These are phyloP conservation scores for Intellagama lesueurii DNA, from an alignment of 2,797 vertebrate genomes.

Conservation along the genomic window DNA sequence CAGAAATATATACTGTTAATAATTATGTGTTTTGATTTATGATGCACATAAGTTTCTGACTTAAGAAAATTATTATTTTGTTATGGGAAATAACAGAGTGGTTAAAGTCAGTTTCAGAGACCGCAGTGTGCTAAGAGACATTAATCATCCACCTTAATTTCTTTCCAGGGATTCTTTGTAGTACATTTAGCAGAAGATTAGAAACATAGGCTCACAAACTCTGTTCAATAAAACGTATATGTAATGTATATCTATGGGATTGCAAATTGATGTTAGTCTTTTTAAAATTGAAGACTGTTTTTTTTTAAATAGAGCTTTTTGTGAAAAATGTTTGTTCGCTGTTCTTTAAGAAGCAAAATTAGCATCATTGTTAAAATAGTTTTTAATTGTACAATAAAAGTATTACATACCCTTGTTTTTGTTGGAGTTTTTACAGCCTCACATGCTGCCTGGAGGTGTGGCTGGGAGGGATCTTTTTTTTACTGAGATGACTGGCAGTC, in stretches of 20 bases:
- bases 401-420: too few relatives aligned
- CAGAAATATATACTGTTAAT: not conserved
- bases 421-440: too few relatives aligned
- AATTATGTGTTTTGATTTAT: not conserved
- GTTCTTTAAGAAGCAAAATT: not conserved
- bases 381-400: too few relatives aligned
- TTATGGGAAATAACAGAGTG: not conserved
- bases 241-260: not conserved
- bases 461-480: too few relatives aligned
- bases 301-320: not conserved
- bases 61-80: not conserved
- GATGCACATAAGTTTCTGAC: not conserved
- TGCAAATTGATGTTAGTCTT: not conserved
- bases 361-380: not conserved
- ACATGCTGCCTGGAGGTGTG: too few relatives aligned
- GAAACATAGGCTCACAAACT: not conserved
- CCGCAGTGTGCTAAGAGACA: not conserved
- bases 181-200: not conserved
- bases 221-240: not conserved
- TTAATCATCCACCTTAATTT: not conserved
- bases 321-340: not conserved
- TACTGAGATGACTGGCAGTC: too few relatives aligned
- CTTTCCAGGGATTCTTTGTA: not conserved
- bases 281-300: not conserved
- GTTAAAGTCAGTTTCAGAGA: conserved; percentile 13